Percentiles rank a stretch among this genome's conserved stretches.
phyloP scores from a whole-genome alignment of 2,797 vertebrate species.

The Echiichthys vipera region DNA sequence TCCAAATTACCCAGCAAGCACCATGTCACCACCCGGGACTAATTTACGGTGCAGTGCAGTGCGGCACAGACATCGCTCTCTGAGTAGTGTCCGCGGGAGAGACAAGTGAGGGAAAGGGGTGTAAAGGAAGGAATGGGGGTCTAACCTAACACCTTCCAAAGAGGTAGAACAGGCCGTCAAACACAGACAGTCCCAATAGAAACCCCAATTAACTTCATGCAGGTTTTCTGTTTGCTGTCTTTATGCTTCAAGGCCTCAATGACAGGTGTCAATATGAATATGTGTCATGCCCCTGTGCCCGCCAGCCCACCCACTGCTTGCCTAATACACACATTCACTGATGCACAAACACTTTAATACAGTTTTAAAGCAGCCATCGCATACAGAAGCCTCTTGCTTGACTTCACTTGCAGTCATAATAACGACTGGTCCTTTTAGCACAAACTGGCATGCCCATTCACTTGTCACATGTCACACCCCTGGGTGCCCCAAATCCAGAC shows the following conservation, averaged over 20 bases:
- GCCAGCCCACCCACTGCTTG: conserved; percentile 44
- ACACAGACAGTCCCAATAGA: conserved; percentile 30
- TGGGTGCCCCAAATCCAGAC: conserved; percentile 69
- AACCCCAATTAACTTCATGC: conserved; percentile 72
- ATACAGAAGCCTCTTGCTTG: conserved; percentile 61
- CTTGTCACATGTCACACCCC: conserved; percentile 78
- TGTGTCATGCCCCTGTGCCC: conserved; percentile 54
- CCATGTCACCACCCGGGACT: conserved; percentile 87
- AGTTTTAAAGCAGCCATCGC: conserved; percentile 52
- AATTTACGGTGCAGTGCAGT: conserved; percentile 81
- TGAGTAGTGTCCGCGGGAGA: conserved; percentile 48
- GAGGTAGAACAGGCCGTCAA: conserved; percentile 43
- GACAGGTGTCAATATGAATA: conserved; percentile 79
- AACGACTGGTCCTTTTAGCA: conserved; percentile 63
- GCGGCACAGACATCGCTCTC: conserved; percentile 68
- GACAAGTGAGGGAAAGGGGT: conserved; percentile 35
- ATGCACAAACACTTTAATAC: conserved; percentile 71
- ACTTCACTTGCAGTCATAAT: conserved; percentile 71
- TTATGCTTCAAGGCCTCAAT: conserved; percentile 72
- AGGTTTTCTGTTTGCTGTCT: conserved; percentile 54
- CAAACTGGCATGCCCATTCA: conserved; percentile 56
- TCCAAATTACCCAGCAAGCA: conserved; percentile 88
- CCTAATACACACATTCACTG: conserved; percentile 47
- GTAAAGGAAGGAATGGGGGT: conserved; percentile 32
- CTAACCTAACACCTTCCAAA: conserved; percentile 44